Evolutionary conservation across 2,113 vertebrate species (phyloP), one percentile per base, ranked within the genome.

Genomic region (Aleadryas rufinucha): DNA sequence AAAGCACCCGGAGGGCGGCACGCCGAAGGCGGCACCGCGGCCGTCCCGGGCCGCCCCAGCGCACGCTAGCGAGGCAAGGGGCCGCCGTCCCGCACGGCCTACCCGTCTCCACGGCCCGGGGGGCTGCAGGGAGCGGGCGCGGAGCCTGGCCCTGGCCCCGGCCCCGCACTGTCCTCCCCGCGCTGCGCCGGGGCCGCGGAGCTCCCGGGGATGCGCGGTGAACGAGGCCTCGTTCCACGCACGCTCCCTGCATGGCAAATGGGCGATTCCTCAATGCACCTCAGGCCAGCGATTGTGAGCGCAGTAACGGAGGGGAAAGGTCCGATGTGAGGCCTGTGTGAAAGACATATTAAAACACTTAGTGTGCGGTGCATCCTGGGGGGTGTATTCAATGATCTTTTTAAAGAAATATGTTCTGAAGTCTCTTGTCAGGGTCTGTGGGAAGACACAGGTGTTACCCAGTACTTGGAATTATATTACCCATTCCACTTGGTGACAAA

Each of bases 371-470:
- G 64, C 79, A 74, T 91, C 60, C 21, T 57, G 81, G 63, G 91
- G 90, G 22, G 52, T 63, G 57, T 90, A 87, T 90, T 96, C 75
- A 28, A 14, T 31, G 80, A 44, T 50, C 86, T 91, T 88, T 77
- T 95, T 41, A 90, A 92, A 95, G 64, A 91, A 83, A 35, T 18
- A 24, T 0, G 21, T 53, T 87, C 49, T 65, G 54, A 86, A 84
- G 45, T 71, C 35, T 69, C 66, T 22, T 27, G 8, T 68, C 49
- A 27, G 72, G 71, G 69, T 30, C 16, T 21, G 63, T 19, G 59
- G 68, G 64, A 68, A 65, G 71, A 50, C 35, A 39, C 50, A 75
- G 75, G n/a, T 86, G 82, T 71, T 54, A 75, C 41, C 42, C 84
- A 75, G 65, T 15, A 28, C 84, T 60, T 68, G 59, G 44, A 84